phyloP scores from a whole-genome alignment of 1,140 invertebrate genomes.

The Danaus melanippus region DNA sequence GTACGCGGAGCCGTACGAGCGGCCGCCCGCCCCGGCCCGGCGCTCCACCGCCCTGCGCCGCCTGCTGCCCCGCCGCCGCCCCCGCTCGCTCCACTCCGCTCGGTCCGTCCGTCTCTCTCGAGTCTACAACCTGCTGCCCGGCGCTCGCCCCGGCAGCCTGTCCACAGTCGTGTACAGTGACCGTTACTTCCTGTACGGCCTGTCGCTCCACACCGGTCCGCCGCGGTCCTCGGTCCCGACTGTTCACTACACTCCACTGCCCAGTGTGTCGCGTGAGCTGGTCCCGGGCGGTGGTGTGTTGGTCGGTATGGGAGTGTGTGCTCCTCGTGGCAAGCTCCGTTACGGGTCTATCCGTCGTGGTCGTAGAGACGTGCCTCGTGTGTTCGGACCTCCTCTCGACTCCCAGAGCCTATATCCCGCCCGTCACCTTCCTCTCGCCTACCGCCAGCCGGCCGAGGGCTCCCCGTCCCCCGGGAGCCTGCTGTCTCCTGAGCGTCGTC shows the following conservation, averaged over 20 bases:
- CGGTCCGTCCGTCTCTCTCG: slow-evolving; percentile 13
- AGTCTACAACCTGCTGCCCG: slow-evolving; percentile 19
- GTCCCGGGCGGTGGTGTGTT: slow-evolving; percentile 12
- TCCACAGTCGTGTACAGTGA: slow-evolving; percentile 63
- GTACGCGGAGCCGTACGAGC: slow-evolving; percentile 18
- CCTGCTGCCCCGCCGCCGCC: slow-evolving; percentile 20
- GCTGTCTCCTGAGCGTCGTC: slow-evolving; percentile 9
- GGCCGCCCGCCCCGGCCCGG: slow-evolving; percentile 12
- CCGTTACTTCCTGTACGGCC: slow-evolving; percentile 55
- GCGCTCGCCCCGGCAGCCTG: slow-evolving; percentile 20
- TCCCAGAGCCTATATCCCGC: slow-evolving; percentile 20
- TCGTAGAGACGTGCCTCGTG: slow-evolving; percentile 15
- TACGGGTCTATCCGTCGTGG: slow-evolving; percentile 9
- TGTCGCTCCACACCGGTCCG: slow-evolving; percentile 31
- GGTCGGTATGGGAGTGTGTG: slow-evolving; percentile 5
- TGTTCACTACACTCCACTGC: slow-evolving; percentile 26
- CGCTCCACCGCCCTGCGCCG: slow-evolving; percentile 16
- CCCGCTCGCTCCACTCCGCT: slow-evolving; percentile 8
- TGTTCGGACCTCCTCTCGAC: slow-evolving; percentile 16
- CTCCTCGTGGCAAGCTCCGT: slow-evolving; percentile 11
- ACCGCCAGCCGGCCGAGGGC: slow-evolving; percentile 22
- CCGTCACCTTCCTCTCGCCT: slow-evolving; percentile 20
- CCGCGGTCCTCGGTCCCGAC: slow-evolving; percentile 19
- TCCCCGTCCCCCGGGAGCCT: slow-evolving; percentile 8
- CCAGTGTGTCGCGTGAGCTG: slow-evolving; percentile 1